Conservation (phyloP, 2,113 vertebrate genomes). For the Neodontobutis hainanensis region DNA sequence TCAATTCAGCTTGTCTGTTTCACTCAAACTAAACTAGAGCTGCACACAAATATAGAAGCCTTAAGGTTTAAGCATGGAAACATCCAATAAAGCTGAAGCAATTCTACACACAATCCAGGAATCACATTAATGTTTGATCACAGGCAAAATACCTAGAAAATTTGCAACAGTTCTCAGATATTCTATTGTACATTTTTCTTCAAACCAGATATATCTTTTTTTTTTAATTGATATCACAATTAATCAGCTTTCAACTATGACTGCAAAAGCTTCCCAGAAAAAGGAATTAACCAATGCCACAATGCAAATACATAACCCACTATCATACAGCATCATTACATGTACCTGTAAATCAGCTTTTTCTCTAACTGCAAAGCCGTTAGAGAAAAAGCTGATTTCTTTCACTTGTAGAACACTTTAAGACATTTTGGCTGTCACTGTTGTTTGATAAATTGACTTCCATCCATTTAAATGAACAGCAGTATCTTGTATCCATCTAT, state of each 20-base stretch:
- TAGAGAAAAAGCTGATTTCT: background rate
- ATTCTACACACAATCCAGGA: constrained; percentile 22
- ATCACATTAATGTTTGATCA: constrained; percentile 5
- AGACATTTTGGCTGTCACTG: constrained; percentile 4
- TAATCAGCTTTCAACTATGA: too few species aligned
- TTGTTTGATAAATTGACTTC: constrained; percentile 12
- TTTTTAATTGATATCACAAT: too few species aligned
- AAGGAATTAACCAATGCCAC: too few species aligned
- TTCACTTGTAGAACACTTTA: background rate
- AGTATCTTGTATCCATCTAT: constrained; percentile 19
- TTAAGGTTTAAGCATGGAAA: constrained; percentile 40
- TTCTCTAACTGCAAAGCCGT: too few species aligned
- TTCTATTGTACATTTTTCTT: background rate
- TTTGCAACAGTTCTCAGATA: background rate
- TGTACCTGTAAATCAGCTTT: too few species aligned
- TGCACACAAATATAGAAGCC: constrained; percentile 23
- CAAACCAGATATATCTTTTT: background rate
- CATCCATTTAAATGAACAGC: constrained; percentile 26
- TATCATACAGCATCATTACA: too few species aligned
- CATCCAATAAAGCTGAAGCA: constrained; percentile 17
- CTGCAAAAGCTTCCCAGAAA: too few species aligned
- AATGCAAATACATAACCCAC: too few species aligned
- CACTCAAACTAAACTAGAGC: constrained; percentile 38
- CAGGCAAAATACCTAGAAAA: constrained; percentile 5
- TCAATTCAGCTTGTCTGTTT: constrained; percentile 60